Percentiles rank a stretch among this genome's conserved stretches.
Evolutionary conservation across 2,797 vertebrate species (phyloP).

Genomic region (Rhodeus uyekii): DNA sequence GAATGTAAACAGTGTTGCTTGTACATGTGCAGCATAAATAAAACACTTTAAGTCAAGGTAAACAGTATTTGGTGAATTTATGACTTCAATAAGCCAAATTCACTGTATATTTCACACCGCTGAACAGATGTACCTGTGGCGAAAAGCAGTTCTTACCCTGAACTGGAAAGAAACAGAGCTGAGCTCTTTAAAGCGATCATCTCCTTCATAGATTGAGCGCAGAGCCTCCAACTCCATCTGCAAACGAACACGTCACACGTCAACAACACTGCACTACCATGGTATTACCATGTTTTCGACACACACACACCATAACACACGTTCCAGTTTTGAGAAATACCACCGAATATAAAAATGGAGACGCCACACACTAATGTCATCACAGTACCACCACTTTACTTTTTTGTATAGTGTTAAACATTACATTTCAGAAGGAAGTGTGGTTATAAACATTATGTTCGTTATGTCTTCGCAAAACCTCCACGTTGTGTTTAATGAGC

Average conservation of each 20-base stretch:
- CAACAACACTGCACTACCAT: background rate
- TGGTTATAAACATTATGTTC: background rate
- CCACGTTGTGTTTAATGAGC: background rate
- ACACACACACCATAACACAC: no score
- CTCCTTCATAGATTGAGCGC: conserved; percentile 96
- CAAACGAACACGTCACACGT: conserved; percentile 19
- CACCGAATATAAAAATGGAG: background rate
- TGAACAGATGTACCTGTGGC: background rate
- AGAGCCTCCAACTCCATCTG: conserved; percentile 98
- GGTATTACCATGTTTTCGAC: background rate
- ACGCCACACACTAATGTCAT: background rate
- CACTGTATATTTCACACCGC: background rate
- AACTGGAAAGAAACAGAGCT: conserved; percentile 92
- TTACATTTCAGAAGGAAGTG: background rate
- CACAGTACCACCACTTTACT: background rate
- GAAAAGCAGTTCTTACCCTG: conserved; percentile 79
- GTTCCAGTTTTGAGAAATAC: no score
- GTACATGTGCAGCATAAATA: background rate
- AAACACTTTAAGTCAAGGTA: background rate
- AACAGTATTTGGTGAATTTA: background rate
- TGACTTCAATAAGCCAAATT: no score
- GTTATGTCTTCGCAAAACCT: background rate
- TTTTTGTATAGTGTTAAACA: background rate
- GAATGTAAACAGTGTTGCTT: background rate
- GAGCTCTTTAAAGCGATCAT: conserved; percentile 91